Base-by-base conservation (phyloP, 2,888 invertebrate species). In the Pasiphila rectangulata region DNA sequence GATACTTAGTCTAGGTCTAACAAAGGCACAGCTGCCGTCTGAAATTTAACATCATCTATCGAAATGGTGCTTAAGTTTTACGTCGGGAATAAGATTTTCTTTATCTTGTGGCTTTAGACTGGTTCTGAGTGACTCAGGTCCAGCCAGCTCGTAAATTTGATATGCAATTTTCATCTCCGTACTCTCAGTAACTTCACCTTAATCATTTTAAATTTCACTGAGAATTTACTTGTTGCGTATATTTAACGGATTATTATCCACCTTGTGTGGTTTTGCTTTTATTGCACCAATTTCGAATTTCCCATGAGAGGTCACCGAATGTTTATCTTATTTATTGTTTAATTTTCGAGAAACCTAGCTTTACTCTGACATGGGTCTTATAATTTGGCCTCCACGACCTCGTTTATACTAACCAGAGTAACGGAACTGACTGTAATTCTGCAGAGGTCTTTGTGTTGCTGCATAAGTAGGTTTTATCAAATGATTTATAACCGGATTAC, bases 121-220 rank as follows among this genome's bases (percentile, higher is more conserved):
- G 46, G 49, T 51, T 32, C 27, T 35, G 46, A 54, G 52, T 56
- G 56, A 57, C 51, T 57, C 56, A 56, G 38, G 46, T 35, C 44
- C 53, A 50, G 34, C 40, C 57, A 44, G 56, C 54, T 61, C 64
- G 59, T 72, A 70, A 70, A 72, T 64, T 54, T 29, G 56, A 60
- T 53, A 50, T 56, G 57, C 61, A 61, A 64, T 66, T 66, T 58
- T 64, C 62, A 59, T 63, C 64, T 61, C 62, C 58, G 55, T 55
- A 57, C 58, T 72, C 47, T 67, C 65, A 35, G 54, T 44, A 43
- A 44, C 41, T 25, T 12, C 29, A 13, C 25, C 36, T 47, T 38
- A 37, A 35, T 34, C 40, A 46, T 39, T 35, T 17, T 10, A 29
- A 41, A 10, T 32, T 38, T 27, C 19, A 7, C 29, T 10, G 17